Base-by-base conservation (phyloP, 2,797 vertebrate species). In the Ara ararauna region DNA sequence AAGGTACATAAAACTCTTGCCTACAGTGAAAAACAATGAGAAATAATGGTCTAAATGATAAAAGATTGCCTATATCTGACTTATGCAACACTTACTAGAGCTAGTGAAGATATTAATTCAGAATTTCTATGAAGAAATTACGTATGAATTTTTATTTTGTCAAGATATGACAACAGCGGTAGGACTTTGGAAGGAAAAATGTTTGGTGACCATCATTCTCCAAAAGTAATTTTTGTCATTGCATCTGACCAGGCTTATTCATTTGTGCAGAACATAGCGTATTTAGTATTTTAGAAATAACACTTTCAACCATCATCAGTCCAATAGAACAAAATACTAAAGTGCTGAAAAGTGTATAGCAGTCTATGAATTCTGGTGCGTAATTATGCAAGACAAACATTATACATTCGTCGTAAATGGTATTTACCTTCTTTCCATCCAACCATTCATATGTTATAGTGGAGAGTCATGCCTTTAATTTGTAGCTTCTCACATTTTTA, bases 401-500 rank as follows among this genome's bases (percentile, higher is more conserved):
- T 44, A 80, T 34, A 85, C 54, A 92, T 85, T 95, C 85, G 77
- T 85, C 92, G 34, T 82, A 97, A 96, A 94, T 56, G 60, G 61
- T 80, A 90, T 90, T 92, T 95, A 89, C 78, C 48, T 76, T 90
- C 78, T 21, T 87, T 90, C 60, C 67, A 96, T 83, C 72, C 91
- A 96, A 87, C 29, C 1, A 21, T 66, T 93, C 94, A 95, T 80
- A 50, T 94, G 68, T 81, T 76, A 90, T 56, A 93, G 85, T 73
- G 87, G 77, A 62, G 18, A 94, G 58, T 79, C 87, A 67, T 94
- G 80, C 66, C 90, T 96, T 96, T 96, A 95, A 97, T 97, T 93
- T 97, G 89, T 79, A 91, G 79, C 74, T 97, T 48, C 91, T 93
- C 94, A 91, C 62, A 95, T 97, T 97, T 97, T 97, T 97, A 97